Conservation (phyloP, 92 coral and sea anemone species). For the Galaxea fascicularis region DNA sequence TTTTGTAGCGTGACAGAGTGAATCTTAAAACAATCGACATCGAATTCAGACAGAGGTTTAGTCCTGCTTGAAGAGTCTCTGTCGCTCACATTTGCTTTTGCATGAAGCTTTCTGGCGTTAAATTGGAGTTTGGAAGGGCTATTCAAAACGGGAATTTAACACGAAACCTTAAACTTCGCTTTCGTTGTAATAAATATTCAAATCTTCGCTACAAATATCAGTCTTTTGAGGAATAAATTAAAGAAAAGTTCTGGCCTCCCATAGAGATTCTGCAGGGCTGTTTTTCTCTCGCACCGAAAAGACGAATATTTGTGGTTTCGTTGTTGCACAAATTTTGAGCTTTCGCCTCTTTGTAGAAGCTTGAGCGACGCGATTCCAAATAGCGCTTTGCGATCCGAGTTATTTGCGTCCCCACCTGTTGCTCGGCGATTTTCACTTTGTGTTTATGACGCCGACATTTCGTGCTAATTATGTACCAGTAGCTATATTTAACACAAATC, state of each 20-base stretch:
- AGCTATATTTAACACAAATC: not conserved
- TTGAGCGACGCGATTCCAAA: conserved; percentile 16
- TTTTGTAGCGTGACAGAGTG: conserved; percentile 75
- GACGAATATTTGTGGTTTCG: conserved; percentile 53
- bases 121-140: not conserved
- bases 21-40: conserved; percentile 48
- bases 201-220: conserved; percentile 28
- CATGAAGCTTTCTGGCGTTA: not conserved
- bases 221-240: conserved; percentile 9
- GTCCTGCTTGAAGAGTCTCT: conserved; percentile 53
- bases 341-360: conserved; percentile 27
- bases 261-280: conserved; percentile 33
- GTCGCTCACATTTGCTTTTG: conserved; percentile 25
- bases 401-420: conserved; percentile 49
- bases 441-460: conserved; percentile 42
- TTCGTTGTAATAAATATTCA: conserved; percentile 31
- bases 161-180: conserved; percentile 30
- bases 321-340: conserved; percentile 29
- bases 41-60: conserved; percentile 17
- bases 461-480: conserved; percentile 1
- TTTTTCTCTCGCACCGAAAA: conserved; percentile 22
- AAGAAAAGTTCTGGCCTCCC: conserved; percentile 41
- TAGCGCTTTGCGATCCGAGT: conserved; percentile 13
- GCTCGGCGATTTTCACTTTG: conserved; percentile 45
- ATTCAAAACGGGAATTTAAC: not conserved